Conservation (phyloP, 1,140 invertebrate species). For the Drosophila athabasca region DNA sequence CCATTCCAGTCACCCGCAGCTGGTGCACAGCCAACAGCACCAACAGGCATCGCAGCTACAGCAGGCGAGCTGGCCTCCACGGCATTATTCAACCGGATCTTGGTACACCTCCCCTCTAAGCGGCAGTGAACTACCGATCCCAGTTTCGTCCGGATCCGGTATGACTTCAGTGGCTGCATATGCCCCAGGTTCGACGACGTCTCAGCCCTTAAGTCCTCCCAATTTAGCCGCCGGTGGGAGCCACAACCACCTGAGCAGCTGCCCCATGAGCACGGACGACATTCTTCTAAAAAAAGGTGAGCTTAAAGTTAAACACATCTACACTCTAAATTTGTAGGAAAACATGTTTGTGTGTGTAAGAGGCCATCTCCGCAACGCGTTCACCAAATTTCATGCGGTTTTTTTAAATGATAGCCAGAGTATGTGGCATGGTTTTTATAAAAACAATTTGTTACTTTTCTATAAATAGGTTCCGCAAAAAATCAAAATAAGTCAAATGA, state of each 20-base stretch:
- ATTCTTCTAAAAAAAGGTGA: conserved; percentile 75
- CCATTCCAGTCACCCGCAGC: conserved; percentile 30
- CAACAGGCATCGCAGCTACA: conserved; percentile 44
- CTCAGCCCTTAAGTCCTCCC: conserved; percentile 58
- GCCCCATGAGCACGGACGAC: conserved; percentile 53
- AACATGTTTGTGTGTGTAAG: too few species aligned
- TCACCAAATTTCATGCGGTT: too few species aligned
- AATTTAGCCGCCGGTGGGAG: conserved; percentile 16
- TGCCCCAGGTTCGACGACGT: conserved; percentile 20
- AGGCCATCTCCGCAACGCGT: too few species aligned
- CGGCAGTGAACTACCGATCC: conserved; percentile 35
- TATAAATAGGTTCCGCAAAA: too few species aligned
- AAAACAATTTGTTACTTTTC: too few species aligned
- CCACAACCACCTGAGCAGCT: conserved; percentile 41
- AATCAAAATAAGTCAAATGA: too few species aligned
- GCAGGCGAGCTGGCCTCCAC: conserved; percentile 62
- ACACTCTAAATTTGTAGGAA: too few species aligned
- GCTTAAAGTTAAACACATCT: not conserved
- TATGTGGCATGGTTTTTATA: too few species aligned
- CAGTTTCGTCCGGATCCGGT: conserved; percentile 11
- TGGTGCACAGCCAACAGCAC: conserved; percentile 28
- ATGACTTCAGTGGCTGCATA: conserved; percentile 30
- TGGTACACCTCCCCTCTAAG: conserved; percentile 73
- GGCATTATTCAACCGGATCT: conserved; percentile 64
- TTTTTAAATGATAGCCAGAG: too few species aligned